phyloP scores from a whole-genome alignment of 1,140 invertebrate species.

The Neodiprion pinetum region DNA sequence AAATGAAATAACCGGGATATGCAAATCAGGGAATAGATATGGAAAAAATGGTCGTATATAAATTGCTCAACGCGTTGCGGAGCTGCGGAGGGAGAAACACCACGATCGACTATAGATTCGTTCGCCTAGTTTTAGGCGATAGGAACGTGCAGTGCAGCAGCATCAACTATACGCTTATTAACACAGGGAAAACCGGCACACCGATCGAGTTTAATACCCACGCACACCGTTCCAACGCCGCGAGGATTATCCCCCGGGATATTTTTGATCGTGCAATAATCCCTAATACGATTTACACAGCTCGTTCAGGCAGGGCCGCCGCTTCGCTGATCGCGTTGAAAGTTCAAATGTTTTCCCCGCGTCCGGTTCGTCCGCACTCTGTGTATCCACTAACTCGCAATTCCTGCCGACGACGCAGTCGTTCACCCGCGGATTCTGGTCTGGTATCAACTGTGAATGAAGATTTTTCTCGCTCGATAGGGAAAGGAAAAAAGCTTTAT shows the following conservation, averaged over 20 bases:
- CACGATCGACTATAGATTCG: too few relatives aligned
- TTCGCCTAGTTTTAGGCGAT: too few relatives aligned
- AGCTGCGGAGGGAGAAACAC: too few relatives aligned
- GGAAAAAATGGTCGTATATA: too few relatives aligned
- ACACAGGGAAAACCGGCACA: neutral
- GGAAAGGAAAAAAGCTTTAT: too few relatives aligned
- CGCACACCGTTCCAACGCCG: constrained; percentile 46
- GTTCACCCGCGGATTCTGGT: too few relatives aligned
- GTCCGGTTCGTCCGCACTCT: constrained; percentile 13
- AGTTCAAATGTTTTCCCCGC: constrained; percentile 18
- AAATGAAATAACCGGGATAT: too few relatives aligned
- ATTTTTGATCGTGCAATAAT: constrained; percentile 64
- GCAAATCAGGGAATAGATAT: too few relatives aligned
- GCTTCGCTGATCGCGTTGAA: constrained; percentile 17
- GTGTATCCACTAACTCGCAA: neutral
- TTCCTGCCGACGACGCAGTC: neutral
- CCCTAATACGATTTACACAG: constrained; percentile 61
- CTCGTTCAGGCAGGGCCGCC: constrained; percentile 44
- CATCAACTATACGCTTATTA: constrained; percentile 17
- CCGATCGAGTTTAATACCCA: constrained; percentile 51
- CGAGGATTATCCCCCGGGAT: constrained; percentile 57
- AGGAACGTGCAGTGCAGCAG: constrained; percentile 22
- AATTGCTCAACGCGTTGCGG: too few relatives aligned
- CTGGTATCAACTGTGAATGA: too few relatives aligned
- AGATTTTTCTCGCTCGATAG: too few relatives aligned